phyloP scores from a whole-genome alignment of 1,140 invertebrate species.

The Cotesia vestalis region DNA sequence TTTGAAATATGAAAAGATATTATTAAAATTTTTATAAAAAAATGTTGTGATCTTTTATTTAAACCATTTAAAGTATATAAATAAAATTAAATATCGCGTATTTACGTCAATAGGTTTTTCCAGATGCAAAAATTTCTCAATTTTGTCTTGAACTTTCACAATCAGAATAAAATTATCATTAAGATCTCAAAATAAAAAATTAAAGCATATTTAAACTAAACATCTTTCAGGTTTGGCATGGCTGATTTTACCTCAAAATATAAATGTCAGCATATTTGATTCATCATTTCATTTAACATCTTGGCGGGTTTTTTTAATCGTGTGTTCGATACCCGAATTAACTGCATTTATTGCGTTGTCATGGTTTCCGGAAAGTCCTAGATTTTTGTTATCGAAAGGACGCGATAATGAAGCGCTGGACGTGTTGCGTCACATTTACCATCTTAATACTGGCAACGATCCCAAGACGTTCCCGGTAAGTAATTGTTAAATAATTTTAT shows the following conservation, averaged over 20 bases:
- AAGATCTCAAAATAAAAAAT: neutral
- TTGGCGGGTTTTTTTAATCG: conserved; percentile 75
- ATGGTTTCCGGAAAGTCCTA: conserved; percentile 77
- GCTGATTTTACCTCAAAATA: conserved; percentile 72
- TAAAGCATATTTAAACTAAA: too few species aligned
- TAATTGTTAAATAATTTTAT: conserved; percentile 13
- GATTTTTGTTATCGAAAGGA: conserved; percentile 71
- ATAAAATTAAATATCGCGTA: too few species aligned
- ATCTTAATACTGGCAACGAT: conserved; percentile 65
- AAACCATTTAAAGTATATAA: too few species aligned
- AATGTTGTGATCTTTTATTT: too few species aligned
- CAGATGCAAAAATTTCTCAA: too few species aligned
- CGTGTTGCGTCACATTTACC: conserved; percentile 68
- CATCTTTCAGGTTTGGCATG: conserved; percentile 70
- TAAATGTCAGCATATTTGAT: conserved; percentile 51
- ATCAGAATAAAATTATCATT: conserved; percentile 14
- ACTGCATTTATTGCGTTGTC: conserved; percentile 68
- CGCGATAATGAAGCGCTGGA: conserved; percentile 66
- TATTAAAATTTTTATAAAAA: too few species aligned
- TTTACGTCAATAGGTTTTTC: too few species aligned
- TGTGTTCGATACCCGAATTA: conserved; percentile 72
- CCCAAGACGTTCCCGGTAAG: conserved; percentile 59
- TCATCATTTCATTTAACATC: conserved; percentile 62
- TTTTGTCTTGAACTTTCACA: neutral
- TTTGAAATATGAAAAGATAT: too few species aligned